These are phyloP conservation scores for Xylota segnis DNA, from an alignment of 2,888 invertebrate genomes.

Conservation along the genomic window DNA sequence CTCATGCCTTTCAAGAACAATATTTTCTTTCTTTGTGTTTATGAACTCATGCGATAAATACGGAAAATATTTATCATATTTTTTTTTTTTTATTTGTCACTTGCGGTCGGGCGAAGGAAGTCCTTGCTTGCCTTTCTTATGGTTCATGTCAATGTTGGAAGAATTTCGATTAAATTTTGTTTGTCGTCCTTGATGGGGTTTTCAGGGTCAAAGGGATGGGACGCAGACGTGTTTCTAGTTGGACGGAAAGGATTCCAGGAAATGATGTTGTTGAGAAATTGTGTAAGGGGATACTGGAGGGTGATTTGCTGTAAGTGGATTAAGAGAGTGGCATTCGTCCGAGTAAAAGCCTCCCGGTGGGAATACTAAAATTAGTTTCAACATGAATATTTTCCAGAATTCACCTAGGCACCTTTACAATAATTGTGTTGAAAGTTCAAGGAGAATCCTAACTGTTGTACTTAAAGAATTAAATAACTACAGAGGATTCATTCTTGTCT, in stretches of 20 bases:
- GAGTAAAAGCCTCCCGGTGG: background rate
- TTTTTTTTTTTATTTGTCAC: conserved; percentile 9
- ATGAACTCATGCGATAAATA: conserved; percentile 45
- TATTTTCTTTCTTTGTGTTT: conserved; percentile 21
- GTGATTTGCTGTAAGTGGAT: background rate
- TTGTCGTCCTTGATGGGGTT: conserved; percentile 8
- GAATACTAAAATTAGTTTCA: background rate
- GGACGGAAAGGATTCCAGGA: background rate
- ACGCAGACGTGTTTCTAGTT: background rate
- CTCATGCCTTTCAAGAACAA: conserved; percentile 1
- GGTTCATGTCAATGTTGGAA: conserved; percentile 3
- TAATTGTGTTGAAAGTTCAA: background rate
- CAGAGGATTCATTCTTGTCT: background rate
- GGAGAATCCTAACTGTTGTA: conserved; percentile 1
- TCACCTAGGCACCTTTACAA: background rate
- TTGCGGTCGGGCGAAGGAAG: background rate
- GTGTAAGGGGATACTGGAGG: background rate
- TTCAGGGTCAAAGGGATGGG: background rate
- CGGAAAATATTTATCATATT: conserved; percentile 45
- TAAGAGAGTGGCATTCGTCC: background rate
- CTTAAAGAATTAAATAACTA: background rate
- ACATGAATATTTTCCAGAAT: conserved; percentile 2
- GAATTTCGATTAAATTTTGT: conserved; percentile 6
- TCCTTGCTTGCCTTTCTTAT: conserved; percentile 1
- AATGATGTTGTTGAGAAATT: background rate